Evolutionary conservation across 1,140 invertebrate species (phyloP), one percentile per base, ranked within the genome.

Genomic region (Spodoptera frugiperda): DNA sequence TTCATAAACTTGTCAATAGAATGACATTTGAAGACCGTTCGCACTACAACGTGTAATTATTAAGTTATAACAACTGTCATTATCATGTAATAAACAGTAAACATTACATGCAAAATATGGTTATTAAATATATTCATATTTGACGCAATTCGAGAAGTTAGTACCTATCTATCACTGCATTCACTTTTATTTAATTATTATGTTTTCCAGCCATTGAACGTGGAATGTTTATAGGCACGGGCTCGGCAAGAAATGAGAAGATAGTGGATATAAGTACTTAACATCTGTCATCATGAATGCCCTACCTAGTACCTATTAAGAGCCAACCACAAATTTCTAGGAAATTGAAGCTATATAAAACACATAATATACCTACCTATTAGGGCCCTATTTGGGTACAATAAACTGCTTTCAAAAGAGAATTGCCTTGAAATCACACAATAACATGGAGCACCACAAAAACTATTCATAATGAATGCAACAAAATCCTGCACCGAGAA

Each of bases 401-500:
- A 39, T 39, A 39, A 39, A 39, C 6, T 0, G 3, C 33, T 4
- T 39, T 39, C 33, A 39, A 39, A 39, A 39, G 21, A 21, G 44
- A 67, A 12, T 67, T 65, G 21, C 63, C 63, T 14, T 19, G 44
- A 67, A 63, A 67, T 25, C 11, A 49, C 49, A 48, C 48, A 25
- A 49, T 10, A 48, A 48, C 15, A 67, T 25, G 11, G 44, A 25
- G 49, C 44, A n/a, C 19, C 33, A 57, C 30, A 55, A 72, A 71
- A 71, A 72, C 51, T n/a, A 44, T 39, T 39, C 33, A 39, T 72
- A 72, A 72, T 48, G 68, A 67, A 67, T 67, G 19, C 63, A 67
- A 67, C 44, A 73, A 73, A 73, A 73, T 61, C 55, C 55, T 57
- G 53, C 21, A n/a, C 10, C 68, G 46, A 61, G 39, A 59, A 30